Conservation (phyloP, 2,113 vertebrate genomes). For the Rana temporaria region DNA sequence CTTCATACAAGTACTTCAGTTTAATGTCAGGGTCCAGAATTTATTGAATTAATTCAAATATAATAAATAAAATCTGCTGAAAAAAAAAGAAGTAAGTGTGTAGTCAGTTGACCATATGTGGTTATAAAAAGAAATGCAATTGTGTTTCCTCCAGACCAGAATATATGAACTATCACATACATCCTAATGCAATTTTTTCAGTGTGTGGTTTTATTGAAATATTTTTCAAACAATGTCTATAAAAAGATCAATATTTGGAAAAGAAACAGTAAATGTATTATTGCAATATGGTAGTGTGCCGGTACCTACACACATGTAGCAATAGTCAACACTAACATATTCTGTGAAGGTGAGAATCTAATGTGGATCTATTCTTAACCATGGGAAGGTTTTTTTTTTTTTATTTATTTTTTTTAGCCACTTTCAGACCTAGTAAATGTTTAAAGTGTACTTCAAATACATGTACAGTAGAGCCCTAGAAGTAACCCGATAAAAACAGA, state of each 20-base stretch:
- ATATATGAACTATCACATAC: background rate
- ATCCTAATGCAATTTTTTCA: constrained; percentile 1
- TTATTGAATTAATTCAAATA: background rate
- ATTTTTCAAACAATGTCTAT: background rate
- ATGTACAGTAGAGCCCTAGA: too few relatives aligned
- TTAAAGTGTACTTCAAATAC: too few relatives aligned
- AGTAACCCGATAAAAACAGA: too few relatives aligned
- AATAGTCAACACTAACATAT: too few relatives aligned
- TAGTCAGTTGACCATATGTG: constrained; percentile 15
- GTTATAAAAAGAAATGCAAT: constrained; percentile 6
- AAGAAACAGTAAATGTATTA: background rate
- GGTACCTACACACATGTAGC: too few relatives aligned
- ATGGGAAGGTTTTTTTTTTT: too few relatives aligned
- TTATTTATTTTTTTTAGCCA: too few relatives aligned
- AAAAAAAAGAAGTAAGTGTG: background rate
- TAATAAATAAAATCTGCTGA: background rate
- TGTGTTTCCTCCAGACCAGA: background rate
- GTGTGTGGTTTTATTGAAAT: constrained; percentile 5
- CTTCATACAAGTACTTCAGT: background rate
- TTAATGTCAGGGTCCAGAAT: background rate
- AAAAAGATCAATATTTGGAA: background rate
- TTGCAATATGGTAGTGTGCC: background rate
- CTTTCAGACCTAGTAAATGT: too few relatives aligned
- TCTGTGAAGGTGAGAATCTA: too few relatives aligned
- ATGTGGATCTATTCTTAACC: too few relatives aligned